Conservation (phyloP, 2,797 vertebrate genomes). For the Takifugu ocellatus region DNA sequence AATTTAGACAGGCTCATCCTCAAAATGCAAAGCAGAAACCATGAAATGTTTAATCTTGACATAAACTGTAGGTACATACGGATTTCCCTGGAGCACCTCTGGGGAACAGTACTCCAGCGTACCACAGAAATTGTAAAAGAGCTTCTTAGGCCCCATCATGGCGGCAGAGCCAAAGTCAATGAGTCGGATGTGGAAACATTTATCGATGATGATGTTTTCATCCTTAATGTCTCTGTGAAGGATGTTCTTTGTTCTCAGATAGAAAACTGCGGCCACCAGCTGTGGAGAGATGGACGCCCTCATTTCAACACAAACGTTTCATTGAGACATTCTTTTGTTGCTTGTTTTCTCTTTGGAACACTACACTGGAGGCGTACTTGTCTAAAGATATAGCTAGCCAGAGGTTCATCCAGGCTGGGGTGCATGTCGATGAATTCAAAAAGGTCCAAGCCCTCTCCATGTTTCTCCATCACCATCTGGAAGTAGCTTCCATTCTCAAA, state of each 20-base stretch:
- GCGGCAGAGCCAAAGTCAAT: constrained; percentile 94
- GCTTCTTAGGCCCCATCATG: constrained; percentile 79
- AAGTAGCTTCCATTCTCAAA: constrained; percentile 92
- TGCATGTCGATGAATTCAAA: constrained; percentile 93
- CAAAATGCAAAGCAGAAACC: constrained; percentile 1
- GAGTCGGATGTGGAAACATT: constrained; percentile 87
- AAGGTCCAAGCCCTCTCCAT: constrained; percentile 90
- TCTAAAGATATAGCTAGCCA: constrained; percentile 93
- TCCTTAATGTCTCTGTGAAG: constrained; percentile 95
- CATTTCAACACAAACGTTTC: constrained; percentile 8
- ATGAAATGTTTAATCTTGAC: neutral
- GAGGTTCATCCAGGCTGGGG: constrained; percentile 86
- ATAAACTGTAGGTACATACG: constrained; percentile 76
- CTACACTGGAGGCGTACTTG: constrained; percentile 71
- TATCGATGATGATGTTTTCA: constrained; percentile 93
- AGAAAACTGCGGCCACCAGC: constrained; percentile 87
- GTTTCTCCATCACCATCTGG: constrained; percentile 97
- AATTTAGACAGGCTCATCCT: neutral
- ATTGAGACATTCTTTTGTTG: neutral
- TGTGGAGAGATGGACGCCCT: constrained; percentile 45
- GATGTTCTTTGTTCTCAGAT: constrained; percentile 81
- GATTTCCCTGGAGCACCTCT: constrained; percentile 90
- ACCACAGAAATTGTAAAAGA: constrained; percentile 92
- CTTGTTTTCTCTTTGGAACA: neutral
- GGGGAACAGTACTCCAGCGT: constrained; percentile 96